phyloP scores from a whole-genome alignment of 2,888 invertebrate species.

The Tinea trinotella region DNA sequence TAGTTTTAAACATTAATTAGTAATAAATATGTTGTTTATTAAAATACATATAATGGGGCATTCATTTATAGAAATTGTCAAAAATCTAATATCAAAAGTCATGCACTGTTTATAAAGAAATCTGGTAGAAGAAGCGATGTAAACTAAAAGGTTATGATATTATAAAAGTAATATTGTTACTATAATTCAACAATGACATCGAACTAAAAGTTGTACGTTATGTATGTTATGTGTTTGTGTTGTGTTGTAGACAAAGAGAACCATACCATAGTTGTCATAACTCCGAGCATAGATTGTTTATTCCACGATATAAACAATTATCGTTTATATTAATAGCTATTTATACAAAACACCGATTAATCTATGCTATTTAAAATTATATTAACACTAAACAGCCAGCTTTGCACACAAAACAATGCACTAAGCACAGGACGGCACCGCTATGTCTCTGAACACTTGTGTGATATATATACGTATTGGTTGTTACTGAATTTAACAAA shows the following conservation, averaged over 20 bases:
- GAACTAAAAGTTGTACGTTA: background rate
- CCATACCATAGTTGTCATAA: constrained; percentile 73
- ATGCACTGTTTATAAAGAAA: background rate
- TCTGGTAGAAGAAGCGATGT: background rate
- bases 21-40: too few species aligned
- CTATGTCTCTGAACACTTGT: constrained; percentile 30
- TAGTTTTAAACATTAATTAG: too few species aligned
- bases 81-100: background rate
- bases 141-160: background rate
- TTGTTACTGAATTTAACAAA: constrained; percentile 25
- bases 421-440: constrained; percentile 65
- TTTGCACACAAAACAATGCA: constrained; percentile 30
- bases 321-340: constrained; percentile 39
- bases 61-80: too few species aligned
- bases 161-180: background rate
- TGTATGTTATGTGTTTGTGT: background rate
- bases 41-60: too few species aligned
- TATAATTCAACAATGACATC: background rate
- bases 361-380: background rate
- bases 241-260: constrained; percentile 58
- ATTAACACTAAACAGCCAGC: background rate
- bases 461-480: constrained; percentile 28
- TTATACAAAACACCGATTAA: background rate
- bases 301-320: constrained; percentile 32
- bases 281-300: constrained; percentile 72